These are phyloP conservation scores for Acleris cristana DNA, from an alignment of 2,888 invertebrate species.

Conservation along the genomic window DNA sequence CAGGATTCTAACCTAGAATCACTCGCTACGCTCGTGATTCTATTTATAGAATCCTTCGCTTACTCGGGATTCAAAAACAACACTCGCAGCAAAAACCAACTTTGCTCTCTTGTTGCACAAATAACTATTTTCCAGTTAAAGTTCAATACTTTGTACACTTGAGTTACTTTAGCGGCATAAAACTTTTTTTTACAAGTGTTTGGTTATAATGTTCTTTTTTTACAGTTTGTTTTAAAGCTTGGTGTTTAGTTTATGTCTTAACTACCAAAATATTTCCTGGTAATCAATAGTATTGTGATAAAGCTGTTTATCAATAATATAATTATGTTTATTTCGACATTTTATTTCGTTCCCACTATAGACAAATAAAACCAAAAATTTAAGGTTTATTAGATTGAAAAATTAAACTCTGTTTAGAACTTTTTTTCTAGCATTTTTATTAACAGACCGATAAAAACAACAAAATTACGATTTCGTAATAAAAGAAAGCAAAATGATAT, in stretches of 20 bases:
- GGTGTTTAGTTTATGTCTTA: background rate
- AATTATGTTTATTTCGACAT: background rate
- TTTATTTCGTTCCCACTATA: constrained; percentile 9
- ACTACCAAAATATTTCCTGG: background rate
- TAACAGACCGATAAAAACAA: too few species aligned
- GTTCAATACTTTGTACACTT: background rate
- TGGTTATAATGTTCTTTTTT: background rate
- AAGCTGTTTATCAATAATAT: background rate
- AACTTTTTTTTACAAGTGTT: background rate
- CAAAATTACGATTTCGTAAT: too few species aligned
- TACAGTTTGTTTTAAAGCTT: background rate
- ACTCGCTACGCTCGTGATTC: too few species aligned
- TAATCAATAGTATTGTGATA: background rate
- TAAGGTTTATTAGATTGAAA: too few species aligned
- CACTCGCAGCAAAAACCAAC: too few species aligned
- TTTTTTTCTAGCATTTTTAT: too few species aligned
- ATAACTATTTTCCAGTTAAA: constrained; percentile 1
- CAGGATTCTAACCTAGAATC: too few species aligned
- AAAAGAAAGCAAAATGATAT: too few species aligned
- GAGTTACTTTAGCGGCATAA: background rate
- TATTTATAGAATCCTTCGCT: too few species aligned
- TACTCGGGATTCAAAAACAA: too few species aligned
- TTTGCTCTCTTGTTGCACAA: too few species aligned
- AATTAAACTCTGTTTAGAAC: too few species aligned
- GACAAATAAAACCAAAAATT: background rate